Evolutionary conservation across 2,113 vertebrate species (phyloP), one percentile per base, ranked within the genome.

Genomic region (Muntiacus reevesi): DNA sequence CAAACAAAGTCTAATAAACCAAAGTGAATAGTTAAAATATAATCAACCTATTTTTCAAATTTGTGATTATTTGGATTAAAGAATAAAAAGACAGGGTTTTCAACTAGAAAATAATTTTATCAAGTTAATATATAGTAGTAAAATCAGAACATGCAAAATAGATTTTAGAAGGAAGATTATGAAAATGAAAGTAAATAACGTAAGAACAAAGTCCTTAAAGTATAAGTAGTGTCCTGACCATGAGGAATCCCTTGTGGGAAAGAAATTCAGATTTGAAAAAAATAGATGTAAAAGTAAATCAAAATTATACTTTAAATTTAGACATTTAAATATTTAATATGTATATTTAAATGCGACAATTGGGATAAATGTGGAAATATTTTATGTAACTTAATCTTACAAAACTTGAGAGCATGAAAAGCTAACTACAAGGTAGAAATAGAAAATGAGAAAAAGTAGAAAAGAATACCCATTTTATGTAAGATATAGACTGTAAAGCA

Each of bases 61-160:
- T 89, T 86, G 36, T 28, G 87, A 86, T 33, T 96, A 14, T 85
- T 90, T 94, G 40, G 45, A 55, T 93, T 90, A 50, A 62, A 88
- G 74, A 45, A 52, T 60, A 47, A 95, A 79, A 36, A 60, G 86
- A 59, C 0, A 93, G 60, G 28, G 55, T 81, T 95, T 98, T 93
- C 27, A 85, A 71, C 19, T 55, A 76, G 3, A 62, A 78, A 97
- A 92, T 74, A 93, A 25, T 74, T 71, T 95, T 19, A 96, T 28
- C 19, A 95, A 88, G 12, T 79, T 74, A 52, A 85, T 86, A 52
- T 25, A 50, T 27, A 67, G 19, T 71, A 88, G 14, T 83, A 78
- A 98, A 67, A 86, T 82, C 3, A 81, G 21, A 97, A 88, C 11
- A 92, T 40, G 25, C 55, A 94, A 94, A 95, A 43, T 8, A 81